A percentile compares a stretch with the other conserved stretches of the same genome.
Evolutionary conservation across 2,797 vertebrate species (phyloP).

Genomic region (Rallus crepitans): DNA sequence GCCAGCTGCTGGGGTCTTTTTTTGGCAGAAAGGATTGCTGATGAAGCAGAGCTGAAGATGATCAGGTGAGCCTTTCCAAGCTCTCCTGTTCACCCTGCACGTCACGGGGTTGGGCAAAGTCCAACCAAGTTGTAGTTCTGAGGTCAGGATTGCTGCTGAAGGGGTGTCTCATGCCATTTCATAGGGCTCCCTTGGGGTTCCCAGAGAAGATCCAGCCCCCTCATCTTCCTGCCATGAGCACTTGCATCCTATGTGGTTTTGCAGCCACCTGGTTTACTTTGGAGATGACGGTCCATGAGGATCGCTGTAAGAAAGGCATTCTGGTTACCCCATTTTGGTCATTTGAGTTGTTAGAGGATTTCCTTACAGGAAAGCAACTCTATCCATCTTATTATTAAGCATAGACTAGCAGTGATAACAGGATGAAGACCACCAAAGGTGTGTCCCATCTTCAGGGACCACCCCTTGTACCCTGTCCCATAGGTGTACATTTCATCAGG

Average conservation of each 20-base stretch:
- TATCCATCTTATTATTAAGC: neutral
- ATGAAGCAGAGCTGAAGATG: neutral
- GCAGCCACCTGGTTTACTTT: neutral
- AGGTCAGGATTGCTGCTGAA: neutral
- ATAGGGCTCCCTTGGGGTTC: neutral
- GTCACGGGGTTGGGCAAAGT: fast-evolving
- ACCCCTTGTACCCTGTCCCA: fast-evolving
- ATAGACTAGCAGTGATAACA: neutral
- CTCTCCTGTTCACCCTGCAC: neutral
- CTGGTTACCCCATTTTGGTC: neutral
- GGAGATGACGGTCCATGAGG: neutral
- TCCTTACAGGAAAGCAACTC: neutral
- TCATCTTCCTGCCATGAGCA: fast-evolving
- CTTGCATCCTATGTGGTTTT: neutral
- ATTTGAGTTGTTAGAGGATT: neutral
- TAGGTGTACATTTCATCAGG: neutral
- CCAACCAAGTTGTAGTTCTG: neutral
- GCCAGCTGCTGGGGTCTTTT: neutral
- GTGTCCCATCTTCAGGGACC: neutral
- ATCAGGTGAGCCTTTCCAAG: neutral
- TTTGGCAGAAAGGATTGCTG: neutral
- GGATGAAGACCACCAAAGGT: neutral
- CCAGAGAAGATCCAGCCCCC: neutral
- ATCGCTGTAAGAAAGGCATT: neutral
- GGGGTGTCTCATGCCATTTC: neutral